phyloP scores from a whole-genome alignment of 1,140 invertebrate genomes.

The Trachymyrmex cornetzi region DNA sequence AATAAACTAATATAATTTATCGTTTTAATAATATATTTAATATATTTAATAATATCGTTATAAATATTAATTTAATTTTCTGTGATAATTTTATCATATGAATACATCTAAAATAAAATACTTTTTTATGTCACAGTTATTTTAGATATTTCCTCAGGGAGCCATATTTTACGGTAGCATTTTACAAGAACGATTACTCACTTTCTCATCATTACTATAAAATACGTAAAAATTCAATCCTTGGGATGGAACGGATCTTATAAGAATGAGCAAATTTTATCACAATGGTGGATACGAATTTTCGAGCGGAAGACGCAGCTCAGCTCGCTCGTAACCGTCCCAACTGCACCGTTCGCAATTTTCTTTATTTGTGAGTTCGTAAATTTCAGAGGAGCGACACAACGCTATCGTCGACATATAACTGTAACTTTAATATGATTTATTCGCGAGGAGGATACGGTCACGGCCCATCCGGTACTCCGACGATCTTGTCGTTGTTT shows the following conservation, averaged over 20 bases:
- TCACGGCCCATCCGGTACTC: too few species aligned
- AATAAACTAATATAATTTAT: not conserved
- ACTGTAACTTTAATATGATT: constrained; percentile 35
- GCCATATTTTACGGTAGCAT: not conserved
- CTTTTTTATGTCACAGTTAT: not conserved
- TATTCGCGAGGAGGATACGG: not conserved
- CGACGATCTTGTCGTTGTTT: not conserved
- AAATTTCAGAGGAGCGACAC: constrained; percentile 27
- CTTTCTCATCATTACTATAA: not conserved
- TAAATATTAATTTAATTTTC: constrained; percentile 1
- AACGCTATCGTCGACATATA: not conserved
- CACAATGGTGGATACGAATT: constrained; percentile 15
- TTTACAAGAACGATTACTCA: not conserved
- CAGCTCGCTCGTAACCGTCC: constrained; percentile 30
- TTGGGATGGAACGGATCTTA: not conserved
- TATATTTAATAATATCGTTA: not conserved
- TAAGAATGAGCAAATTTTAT: constrained; percentile 25
- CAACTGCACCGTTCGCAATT: constrained; percentile 49
- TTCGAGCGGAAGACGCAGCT: not conserved
- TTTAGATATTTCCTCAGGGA: not conserved
- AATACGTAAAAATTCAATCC: constrained; percentile 44
- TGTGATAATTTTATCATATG: not conserved
- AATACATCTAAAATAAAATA: not conserved
- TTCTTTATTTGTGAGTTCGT: constrained; percentile 47
- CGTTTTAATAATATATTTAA: not conserved